These are phyloP conservation scores for Melitaea cinxia DNA, from an alignment of 1,140 invertebrate genomes.

Conservation along the genomic window DNA sequence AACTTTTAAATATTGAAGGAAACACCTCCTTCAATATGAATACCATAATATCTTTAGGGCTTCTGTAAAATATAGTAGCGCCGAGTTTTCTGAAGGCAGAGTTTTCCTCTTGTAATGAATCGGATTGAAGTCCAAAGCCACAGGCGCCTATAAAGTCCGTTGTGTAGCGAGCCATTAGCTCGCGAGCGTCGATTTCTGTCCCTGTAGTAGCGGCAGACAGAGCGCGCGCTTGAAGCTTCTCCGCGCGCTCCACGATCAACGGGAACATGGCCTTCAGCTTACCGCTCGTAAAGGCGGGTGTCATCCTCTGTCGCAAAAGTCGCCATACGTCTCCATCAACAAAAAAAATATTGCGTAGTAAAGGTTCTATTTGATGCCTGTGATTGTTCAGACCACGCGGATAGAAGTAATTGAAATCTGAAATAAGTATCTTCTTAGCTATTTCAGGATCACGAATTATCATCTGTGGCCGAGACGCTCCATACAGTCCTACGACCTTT, in stretches of 20 bases:
- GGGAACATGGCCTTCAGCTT: conserved; percentile 31
- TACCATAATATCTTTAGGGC: conserved; percentile 19
- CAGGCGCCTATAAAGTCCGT: conserved; percentile 26
- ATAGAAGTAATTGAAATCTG: conserved; percentile 25
- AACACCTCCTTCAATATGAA: conserved; percentile 19
- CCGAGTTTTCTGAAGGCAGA: conserved; percentile 14
- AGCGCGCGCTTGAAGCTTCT: conserved; percentile 13
- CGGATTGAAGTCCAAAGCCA: conserved; percentile 18
- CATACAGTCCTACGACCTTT: conserved; percentile 28
- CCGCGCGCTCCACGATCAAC: conserved; percentile 24
- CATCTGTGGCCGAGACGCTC: conserved; percentile 15
- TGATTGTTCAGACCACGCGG: conserved; percentile 14
- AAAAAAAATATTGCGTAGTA: conserved; percentile 23
- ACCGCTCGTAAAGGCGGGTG: conserved; percentile 27
- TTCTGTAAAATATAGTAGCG: conserved; percentile 24
- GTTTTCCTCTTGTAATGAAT: conserved; percentile 11
- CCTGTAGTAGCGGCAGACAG: neutral
- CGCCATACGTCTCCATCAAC: conserved; percentile 27
- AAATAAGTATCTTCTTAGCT: conserved; percentile 14
- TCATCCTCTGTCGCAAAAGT: conserved; percentile 19
- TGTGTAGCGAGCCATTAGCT: conserved; percentile 18
- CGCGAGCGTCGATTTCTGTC: conserved; percentile 10
- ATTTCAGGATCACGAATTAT: conserved; percentile 26
- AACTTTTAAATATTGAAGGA: conserved; percentile 9
- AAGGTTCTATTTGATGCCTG: conserved; percentile 15